These are phyloP conservation scores for Agonopterix alstromeriana DNA, from an alignment of 2,888 invertebrate species.

Conservation along the genomic window DNA sequence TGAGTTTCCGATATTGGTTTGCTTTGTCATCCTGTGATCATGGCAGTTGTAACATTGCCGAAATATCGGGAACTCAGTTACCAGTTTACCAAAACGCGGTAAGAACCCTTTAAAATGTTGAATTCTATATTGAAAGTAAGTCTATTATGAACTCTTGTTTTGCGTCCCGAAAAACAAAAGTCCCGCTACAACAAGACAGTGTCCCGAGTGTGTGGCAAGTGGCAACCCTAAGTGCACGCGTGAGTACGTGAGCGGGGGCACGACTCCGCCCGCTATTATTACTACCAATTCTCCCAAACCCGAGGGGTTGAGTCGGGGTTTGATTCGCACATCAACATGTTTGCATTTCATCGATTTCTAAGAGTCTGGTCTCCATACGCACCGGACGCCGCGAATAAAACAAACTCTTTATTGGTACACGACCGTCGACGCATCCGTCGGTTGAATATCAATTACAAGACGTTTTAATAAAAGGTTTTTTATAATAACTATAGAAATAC, in stretches of 20 bases:
- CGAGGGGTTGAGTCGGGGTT: conserved; percentile 54
- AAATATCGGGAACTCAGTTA: no score
- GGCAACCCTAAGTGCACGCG: conserved; percentile 2
- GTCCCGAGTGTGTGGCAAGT: background rate
- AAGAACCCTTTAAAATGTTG: no score
- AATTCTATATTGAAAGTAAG: no score
- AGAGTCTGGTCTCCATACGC: conserved; percentile 19
- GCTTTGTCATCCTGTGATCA: no score
- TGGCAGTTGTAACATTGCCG: no score
- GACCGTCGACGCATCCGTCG: conserved; percentile 4
- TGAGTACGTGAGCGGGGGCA: conserved; percentile 45
- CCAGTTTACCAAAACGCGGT: no score
- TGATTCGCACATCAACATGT: conserved; percentile 70
- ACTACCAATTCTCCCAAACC: conserved; percentile 33
- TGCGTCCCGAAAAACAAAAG: no score
- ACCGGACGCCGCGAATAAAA: conserved; percentile 15
- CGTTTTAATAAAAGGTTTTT: background rate
- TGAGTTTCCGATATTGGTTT: no score
- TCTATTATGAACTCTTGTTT: no score
- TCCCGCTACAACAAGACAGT: background rate
- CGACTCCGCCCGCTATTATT: conserved; percentile 54
- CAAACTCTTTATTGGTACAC: conserved; percentile 5
- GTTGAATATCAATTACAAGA: conserved; percentile 4
- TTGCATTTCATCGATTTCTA: conserved; percentile 67
- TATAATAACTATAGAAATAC: no score